A percentile compares a stretch with the other conserved stretches of the same genome.
These are phyloP conservation scores for Montipora capitata DNA, from an alignment of 92 coral and sea anemone genomes.

Conservation along the genomic window DNA sequence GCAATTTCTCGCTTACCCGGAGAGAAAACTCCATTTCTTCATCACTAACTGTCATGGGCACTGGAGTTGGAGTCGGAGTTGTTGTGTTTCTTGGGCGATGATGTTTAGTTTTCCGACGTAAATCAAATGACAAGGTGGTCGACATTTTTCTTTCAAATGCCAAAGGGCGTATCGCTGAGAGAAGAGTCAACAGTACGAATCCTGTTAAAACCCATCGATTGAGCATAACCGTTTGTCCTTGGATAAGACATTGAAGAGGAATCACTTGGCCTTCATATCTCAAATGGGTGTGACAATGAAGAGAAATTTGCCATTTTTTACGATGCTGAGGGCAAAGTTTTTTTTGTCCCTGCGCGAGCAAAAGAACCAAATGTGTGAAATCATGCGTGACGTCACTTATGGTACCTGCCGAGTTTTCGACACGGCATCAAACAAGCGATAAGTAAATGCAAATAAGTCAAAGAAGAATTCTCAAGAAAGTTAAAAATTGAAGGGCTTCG, in stretches of 20 bases:
- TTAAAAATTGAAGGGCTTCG: no score
- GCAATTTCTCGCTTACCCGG: constrained; percentile 46
- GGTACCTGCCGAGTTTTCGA: constrained; percentile 78
- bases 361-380: constrained; percentile 69
- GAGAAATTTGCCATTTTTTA: not conserved
- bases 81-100: constrained; percentile 68
- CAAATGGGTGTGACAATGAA: not conserved
- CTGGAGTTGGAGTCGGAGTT: constrained; percentile 20
- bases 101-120: constrained; percentile 87
- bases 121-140: constrained; percentile 77
- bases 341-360: constrained; percentile 37
- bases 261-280: constrained; percentile 14
- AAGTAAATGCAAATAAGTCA: no score
- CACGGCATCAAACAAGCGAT: constrained; percentile 46
- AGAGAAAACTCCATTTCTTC: constrained; percentile 90
- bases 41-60: constrained; percentile 20
- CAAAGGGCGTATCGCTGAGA: constrained; percentile 5
- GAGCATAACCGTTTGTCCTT: constrained; percentile 79
- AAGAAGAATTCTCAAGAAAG: no score
- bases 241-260: constrained; percentile 69
- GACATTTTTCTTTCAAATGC: constrained; percentile 54
- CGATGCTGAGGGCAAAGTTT: not conserved
- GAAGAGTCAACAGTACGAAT: constrained; percentile 34
- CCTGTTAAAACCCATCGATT: constrained; percentile 72
- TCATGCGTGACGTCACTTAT: constrained; percentile 81